A percentile compares a stretch with the other conserved stretches of the same genome.
phyloP scores from a whole-genome alignment of 2,113 vertebrate genomes.

The Campylorhamphus procurvoides region DNA sequence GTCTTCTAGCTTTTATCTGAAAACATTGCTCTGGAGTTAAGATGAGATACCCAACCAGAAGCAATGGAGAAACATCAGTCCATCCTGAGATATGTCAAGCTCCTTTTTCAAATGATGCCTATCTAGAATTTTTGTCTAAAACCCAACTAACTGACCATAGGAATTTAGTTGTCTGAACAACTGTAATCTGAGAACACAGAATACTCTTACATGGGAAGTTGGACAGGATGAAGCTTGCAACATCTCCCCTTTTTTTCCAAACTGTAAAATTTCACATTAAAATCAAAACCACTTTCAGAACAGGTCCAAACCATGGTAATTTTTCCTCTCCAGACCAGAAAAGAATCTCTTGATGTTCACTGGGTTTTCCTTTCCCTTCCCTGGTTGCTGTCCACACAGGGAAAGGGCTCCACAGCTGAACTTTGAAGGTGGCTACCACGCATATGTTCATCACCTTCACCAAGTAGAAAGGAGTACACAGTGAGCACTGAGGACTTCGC shows the following conservation, averaged over 20 bases:
- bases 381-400: neutral
- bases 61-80: neutral
- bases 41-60: neutral
- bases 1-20: neutral
- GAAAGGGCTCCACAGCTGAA: neutral
- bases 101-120: neutral
- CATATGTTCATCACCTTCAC: neutral
- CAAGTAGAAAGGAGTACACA: neutral
- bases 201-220: neutral
- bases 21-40: neutral
- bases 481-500: neutral
- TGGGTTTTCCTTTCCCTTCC: neutral
- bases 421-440: neutral
- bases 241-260: neutral
- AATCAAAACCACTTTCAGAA: neutral
- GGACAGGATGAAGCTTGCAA: neutral
- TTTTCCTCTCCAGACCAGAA: neutral
- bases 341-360: neutral
- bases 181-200: neutral
- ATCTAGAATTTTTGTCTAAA: neutral
- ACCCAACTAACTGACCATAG: neutral
- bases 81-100: neutral
- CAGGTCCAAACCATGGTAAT: neutral
- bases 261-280: neutral
- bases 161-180: neutral